Base-by-base conservation (phyloP, 30 jellyfish, hydroid and myxozoan genomes). In the Aurelia aurita complex sp. Pacific region DNA sequence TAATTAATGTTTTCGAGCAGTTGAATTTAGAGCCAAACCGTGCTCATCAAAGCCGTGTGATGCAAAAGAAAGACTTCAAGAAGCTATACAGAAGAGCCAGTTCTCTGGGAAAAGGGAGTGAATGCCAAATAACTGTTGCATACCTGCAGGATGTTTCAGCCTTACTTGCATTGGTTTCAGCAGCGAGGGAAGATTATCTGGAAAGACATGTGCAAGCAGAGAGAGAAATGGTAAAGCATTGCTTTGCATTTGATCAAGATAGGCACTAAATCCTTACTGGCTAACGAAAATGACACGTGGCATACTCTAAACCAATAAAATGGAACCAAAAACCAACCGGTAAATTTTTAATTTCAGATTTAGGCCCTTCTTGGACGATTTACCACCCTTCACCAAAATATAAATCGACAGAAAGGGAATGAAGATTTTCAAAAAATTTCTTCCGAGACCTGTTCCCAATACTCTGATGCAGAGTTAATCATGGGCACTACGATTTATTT, bases 111-210 rank as follows among this genome's bases (percentile, higher is more conserved):
- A 17, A 76, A 13, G 79, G 79, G 16, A 76, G 59, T 9, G 87
- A 76, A 59, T 51, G 79, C 54, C 33, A 76, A 34, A 76, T 76
- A 79, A 76, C 87, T 17, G 59, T 76, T 14, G 87, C 33, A 34
- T 76, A 76, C 57, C 57, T 76, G 79, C 23, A 76, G 59, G 87
- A 76, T 55, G 87, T 76, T 18, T 76, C 87, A 51, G 62, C 84
- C 10, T 17, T 73, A 51, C 84, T 73, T 40, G 84, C 84, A 73
- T 33, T 73, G 8, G 84, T 73, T 34, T 73, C 84, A 5, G 84
- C 84, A 17, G 71, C 46, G n/a, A 36, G 84, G 33, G 84, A 73
- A 46, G 75, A 33, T n/a, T 74, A 73, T 19, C 33, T 73, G 42
- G 84, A 73, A 46, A 36, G 84, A 12, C 84, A 73, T 51, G 23